phyloP scores from a whole-genome alignment of 2,888 invertebrate species.

The Polymixis flavicincta region DNA sequence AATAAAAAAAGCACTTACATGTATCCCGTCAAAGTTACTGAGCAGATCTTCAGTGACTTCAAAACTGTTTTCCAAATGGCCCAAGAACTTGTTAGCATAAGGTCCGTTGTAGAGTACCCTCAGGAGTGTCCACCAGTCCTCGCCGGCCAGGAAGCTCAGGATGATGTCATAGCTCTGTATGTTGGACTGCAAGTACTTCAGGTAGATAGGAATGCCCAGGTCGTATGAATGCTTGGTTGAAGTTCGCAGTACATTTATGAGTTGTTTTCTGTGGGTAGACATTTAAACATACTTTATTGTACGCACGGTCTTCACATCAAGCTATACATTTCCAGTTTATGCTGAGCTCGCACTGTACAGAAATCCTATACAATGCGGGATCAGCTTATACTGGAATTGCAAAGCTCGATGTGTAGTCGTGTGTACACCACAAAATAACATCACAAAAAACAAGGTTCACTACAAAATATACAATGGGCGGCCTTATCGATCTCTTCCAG shows the following conservation, averaged over 20 bases:
- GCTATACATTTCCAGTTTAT: too few species aligned
- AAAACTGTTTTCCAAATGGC: constrained; percentile 79
- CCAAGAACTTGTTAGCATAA: constrained; percentile 76
- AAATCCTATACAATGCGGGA: too few species aligned
- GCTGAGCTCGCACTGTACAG: too few species aligned
- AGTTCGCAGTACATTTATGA: constrained; percentile 72
- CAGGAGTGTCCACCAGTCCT: constrained; percentile 84
- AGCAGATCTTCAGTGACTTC: constrained; percentile 81
- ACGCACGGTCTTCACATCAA: too few species aligned
- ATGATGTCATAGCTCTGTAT: constrained; percentile 80
- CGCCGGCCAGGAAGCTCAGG: constrained; percentile 80
- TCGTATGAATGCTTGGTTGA: constrained; percentile 83
- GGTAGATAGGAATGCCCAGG: constrained; percentile 80
- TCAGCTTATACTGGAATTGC: too few species aligned
- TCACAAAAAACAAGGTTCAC: too few species aligned
- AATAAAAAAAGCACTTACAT: constrained; percentile 79
- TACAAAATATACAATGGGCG: too few species aligned
- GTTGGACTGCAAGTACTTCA: constrained; percentile 83
- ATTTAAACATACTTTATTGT: too few species aligned
- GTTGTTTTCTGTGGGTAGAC: constrained; percentile 77
- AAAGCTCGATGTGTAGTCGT: too few species aligned
- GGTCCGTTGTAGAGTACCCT: constrained; percentile 79
- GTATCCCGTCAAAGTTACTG: constrained; percentile 83
- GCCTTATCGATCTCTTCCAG: too few species aligned
- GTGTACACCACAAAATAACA: too few species aligned